Evolutionary conservation across 2,888 invertebrate species (phyloP).

Genomic region (Ochropacha duplaris): DNA sequence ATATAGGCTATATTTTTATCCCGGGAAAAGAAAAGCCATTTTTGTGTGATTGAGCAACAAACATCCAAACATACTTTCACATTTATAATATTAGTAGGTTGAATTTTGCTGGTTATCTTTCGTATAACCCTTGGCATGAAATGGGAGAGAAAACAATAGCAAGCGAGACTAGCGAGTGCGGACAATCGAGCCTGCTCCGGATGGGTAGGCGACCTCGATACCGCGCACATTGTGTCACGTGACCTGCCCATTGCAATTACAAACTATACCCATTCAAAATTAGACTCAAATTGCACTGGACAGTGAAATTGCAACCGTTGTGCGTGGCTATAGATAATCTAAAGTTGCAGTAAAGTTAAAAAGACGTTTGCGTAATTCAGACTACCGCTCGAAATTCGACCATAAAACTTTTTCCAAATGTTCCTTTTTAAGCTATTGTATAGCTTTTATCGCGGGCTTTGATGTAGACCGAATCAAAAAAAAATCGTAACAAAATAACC

Average conservation of each 20-base stretch:
- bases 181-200: conserved; percentile 36
- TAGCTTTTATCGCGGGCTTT: too few species aligned
- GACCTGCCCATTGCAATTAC: neutral
- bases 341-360: neutral
- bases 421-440: too few species aligned
- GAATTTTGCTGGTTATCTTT: conserved; percentile 16
- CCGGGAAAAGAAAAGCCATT: too few species aligned
- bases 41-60: too few species aligned
- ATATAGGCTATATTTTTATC: too few species aligned
- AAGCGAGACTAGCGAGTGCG: conserved; percentile 31
- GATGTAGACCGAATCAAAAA: too few species aligned
- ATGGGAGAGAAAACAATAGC: conserved; percentile 50
- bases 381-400: too few species aligned
- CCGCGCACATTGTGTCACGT: conserved; percentile 6
- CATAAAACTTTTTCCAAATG: too few species aligned
- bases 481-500: too few species aligned
- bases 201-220: conserved; percentile 40
- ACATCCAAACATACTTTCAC: too few species aligned
- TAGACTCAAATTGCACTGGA: neutral
- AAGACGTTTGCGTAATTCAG: too few species aligned
- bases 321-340: neutral
- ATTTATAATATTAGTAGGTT: too few species aligned
- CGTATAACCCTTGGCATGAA: conserved; percentile 31
- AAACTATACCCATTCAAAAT: neutral
- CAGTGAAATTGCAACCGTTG: neutral